Percentiles rank a stretch among this genome's conserved stretches.
phyloP scores from a whole-genome alignment of 2,113 vertebrate genomes.

The Camelus dromedarius region DNA sequence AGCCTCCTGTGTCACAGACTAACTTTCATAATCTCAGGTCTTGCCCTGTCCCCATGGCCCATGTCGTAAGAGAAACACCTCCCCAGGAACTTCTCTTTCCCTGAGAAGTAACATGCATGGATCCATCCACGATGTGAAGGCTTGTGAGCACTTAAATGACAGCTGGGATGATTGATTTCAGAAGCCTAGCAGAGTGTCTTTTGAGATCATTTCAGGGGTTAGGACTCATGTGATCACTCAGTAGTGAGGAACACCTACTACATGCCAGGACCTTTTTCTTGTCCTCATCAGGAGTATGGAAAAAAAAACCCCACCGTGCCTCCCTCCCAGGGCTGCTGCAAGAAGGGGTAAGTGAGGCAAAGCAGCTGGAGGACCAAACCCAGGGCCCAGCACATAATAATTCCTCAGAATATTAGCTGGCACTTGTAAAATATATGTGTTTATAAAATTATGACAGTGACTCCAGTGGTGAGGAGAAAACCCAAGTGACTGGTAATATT shows the following conservation, averaged over 20 bases:
- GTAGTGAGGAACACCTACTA: constrained; percentile 27
- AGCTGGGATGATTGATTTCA: constrained; percentile 67
- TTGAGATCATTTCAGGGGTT: constrained; percentile 57
- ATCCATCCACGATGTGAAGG: constrained; percentile 64
- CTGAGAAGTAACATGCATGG: constrained; percentile 54
- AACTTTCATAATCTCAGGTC: not conserved
- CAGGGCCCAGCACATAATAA: no score
- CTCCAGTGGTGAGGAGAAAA: not conserved
- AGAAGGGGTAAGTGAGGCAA: not conserved
- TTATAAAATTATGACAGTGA: not conserved
- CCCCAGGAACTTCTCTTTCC: constrained; percentile 3
- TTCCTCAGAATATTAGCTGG: not conserved
- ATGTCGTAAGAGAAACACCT: not conserved
- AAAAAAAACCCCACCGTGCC: not conserved
- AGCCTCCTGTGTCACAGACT: not conserved
- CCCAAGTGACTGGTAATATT: not conserved
- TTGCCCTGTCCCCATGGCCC: not conserved
- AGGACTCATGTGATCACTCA: not conserved
- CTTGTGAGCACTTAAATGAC: constrained; percentile 65
- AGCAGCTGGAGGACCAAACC: accelerated
- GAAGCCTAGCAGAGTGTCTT: constrained; percentile 57
- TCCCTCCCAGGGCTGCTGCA: not conserved
- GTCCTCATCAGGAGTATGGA: not conserved
- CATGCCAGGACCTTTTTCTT: not conserved
- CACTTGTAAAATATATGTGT: not conserved